These are phyloP conservation scores for Apteryx mantelli DNA, from an alignment of 2,113 vertebrate genomes.

Conservation along the genomic window DNA sequence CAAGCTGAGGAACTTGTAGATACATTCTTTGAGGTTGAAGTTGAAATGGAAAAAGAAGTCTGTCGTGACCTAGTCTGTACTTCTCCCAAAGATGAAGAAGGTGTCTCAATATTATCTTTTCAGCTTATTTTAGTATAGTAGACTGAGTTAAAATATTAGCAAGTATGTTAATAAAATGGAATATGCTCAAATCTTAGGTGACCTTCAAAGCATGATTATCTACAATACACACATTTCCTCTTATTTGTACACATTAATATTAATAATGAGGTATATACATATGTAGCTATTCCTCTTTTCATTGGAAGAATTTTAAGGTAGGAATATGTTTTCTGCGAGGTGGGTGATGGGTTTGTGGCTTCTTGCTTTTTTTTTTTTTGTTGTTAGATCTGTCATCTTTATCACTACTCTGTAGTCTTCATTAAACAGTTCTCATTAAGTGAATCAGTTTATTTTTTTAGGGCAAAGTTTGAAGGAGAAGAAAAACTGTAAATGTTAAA, in stretches of 20 bases:
- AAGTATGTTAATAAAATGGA: background rate
- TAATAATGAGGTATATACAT: background rate
- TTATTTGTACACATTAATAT: background rate
- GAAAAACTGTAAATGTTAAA: background rate
- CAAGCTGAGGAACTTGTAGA: slow-evolving; percentile 93
- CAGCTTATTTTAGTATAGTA: background rate
- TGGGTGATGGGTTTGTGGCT: background rate
- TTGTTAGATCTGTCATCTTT: background rate
- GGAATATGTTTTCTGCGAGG: background rate
- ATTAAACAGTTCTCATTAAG: background rate
- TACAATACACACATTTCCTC: background rate
- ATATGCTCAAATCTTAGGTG: background rate
- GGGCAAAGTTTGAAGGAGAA: background rate
- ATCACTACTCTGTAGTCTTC: background rate
- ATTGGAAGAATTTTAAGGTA: background rate
- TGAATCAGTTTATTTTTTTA: background rate
- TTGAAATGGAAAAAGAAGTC: slow-evolving; percentile 98
- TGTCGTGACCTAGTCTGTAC: slow-evolving; percentile 97
- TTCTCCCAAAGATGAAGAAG: slow-evolving; percentile 96
- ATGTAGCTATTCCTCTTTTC: background rate
- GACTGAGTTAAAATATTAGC: background rate
- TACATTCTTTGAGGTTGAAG: slow-evolving; percentile 97
- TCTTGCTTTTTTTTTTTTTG: background rate
- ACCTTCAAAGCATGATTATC: background rate
- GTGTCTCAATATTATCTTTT: slow-evolving; percentile 73